A percentile compares a stretch with the other conserved stretches of the same genome.
Evolutionary conservation across 1,140 invertebrate species (phyloP).

Genomic region (Danaus melanippus): DNA sequence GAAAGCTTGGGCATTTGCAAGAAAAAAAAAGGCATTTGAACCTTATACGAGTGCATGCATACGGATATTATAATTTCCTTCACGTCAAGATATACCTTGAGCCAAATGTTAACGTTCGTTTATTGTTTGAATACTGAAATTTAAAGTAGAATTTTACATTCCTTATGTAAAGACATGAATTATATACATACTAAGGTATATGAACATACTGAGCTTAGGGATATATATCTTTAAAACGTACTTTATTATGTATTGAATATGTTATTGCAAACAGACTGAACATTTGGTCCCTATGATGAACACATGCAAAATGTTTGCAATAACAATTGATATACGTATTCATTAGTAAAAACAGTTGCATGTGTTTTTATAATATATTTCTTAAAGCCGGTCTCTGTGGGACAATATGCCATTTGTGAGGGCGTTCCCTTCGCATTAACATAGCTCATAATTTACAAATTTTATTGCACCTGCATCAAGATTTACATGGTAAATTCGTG

Average conservation of each 20-base stretch:
- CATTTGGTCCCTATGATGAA: too few relatives aligned
- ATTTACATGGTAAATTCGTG: conserved; percentile 1
- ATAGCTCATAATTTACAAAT: conserved; percentile 12
- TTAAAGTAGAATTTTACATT: too few relatives aligned
- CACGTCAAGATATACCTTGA: conserved; percentile 9
- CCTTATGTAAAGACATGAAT: too few relatives aligned
- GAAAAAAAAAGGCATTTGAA: conserved; percentile 19
- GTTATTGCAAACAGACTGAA: too few relatives aligned
- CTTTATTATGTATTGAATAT: too few relatives aligned
- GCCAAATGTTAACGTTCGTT: not conserved
- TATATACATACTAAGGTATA: too few relatives aligned
- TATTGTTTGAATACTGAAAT: not conserved
- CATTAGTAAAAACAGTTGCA: too few relatives aligned
- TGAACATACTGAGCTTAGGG: too few relatives aligned
- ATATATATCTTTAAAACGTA: too few relatives aligned
- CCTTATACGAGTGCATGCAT: conserved; percentile 16
- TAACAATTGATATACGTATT: too few relatives aligned
- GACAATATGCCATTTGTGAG: conserved; percentile 11
- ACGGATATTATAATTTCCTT: conserved; percentile 20
- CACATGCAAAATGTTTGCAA: too few relatives aligned
- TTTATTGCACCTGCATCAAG: conserved; percentile 10
- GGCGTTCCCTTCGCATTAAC: conserved; percentile 5
- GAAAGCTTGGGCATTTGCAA: conserved; percentile 27
- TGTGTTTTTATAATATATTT: not conserved
- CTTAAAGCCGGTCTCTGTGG: conserved; percentile 6